phyloP scores from a whole-genome alignment of 2,797 vertebrate species.

The Poeciliopsis gracilis region DNA sequence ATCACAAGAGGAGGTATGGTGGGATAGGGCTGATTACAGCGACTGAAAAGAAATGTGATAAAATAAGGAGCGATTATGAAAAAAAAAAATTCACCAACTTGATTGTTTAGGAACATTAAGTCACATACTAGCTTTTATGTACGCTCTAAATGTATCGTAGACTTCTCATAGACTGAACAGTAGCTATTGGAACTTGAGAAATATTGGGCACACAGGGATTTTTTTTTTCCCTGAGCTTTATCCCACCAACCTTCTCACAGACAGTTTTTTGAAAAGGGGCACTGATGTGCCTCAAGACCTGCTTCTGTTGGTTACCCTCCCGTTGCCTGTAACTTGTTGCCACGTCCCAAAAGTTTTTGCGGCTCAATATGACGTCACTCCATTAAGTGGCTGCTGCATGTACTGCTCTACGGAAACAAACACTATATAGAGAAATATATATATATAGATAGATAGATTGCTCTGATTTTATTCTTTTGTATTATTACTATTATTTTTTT shows the following conservation, averaged over 20 bases:
- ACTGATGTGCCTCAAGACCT: constrained; percentile 60
- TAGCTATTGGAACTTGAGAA: constrained; percentile 51
- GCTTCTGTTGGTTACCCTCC: constrained; percentile 74
- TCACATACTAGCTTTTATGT: constrained; percentile 65
- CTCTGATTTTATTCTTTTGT: constrained; percentile 86
- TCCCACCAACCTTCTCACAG: constrained; percentile 69
- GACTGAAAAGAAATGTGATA: constrained; percentile 39
- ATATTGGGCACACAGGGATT: constrained; percentile 50
- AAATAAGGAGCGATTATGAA: constrained; percentile 40
- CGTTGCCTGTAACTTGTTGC: constrained; percentile 85
- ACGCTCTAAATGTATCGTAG: constrained; percentile 66
- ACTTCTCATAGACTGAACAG: constrained; percentile 60
- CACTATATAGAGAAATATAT: constrained; percentile 87
- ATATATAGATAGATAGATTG: constrained; percentile 87
- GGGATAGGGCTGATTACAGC: constrained; percentile 56
- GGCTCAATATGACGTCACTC: constrained; percentile 92
- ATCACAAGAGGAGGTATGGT: constrained; percentile 68
- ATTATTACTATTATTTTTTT: constrained; percentile 73
- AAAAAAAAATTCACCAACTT: constrained; percentile 50
- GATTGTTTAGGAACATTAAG: constrained; percentile 59
- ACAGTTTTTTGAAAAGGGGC: constrained; percentile 63
- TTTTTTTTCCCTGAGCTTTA: constrained; percentile 48
- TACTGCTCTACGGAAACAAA: constrained; percentile 88
- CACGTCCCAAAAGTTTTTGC: constrained; percentile 83
- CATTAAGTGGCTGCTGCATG: constrained; percentile 97